phyloP scores from a whole-genome alignment of 2,113 vertebrate species.

The Pteropus alecto region DNA sequence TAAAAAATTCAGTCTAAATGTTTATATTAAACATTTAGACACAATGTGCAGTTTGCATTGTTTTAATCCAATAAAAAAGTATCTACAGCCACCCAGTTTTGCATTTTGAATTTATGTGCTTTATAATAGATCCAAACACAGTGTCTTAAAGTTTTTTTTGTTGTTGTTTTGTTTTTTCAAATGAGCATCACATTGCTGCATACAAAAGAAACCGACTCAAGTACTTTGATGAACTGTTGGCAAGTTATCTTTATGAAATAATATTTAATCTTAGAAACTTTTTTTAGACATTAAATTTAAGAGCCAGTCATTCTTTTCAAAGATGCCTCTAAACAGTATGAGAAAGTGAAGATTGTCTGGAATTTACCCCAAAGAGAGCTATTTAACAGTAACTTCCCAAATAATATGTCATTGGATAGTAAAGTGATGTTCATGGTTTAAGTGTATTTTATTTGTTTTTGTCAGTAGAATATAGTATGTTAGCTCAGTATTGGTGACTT shows the following conservation, averaged over 20 bases:
- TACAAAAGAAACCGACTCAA: background rate
- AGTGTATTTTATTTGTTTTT: background rate
- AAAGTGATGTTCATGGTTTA: background rate
- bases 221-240: background rate
- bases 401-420: background rate
- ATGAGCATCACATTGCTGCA: background rate
- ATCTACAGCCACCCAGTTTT: background rate
- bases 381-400: background rate
- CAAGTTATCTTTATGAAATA: background rate
- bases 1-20: constrained; percentile 62
- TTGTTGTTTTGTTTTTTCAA: background rate
- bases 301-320: background rate
- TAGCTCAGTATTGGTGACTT: background rate
- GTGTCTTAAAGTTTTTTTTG: background rate
- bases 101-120: constrained; percentile 19
- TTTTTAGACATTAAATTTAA: background rate
- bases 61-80: constrained; percentile 38
- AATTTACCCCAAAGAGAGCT: background rate
- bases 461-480: background rate
- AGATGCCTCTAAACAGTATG: background rate
- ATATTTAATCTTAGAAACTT: background rate
- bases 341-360: background rate
- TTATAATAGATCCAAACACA: background rate
- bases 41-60: constrained; percentile 44
- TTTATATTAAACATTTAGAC: constrained; percentile 73